A percentile compares a stretch with the other conserved stretches of the same genome.
Evolutionary conservation across 2,888 invertebrate genomes (phyloP).

Genomic region (Rotaria macrura): DNA sequence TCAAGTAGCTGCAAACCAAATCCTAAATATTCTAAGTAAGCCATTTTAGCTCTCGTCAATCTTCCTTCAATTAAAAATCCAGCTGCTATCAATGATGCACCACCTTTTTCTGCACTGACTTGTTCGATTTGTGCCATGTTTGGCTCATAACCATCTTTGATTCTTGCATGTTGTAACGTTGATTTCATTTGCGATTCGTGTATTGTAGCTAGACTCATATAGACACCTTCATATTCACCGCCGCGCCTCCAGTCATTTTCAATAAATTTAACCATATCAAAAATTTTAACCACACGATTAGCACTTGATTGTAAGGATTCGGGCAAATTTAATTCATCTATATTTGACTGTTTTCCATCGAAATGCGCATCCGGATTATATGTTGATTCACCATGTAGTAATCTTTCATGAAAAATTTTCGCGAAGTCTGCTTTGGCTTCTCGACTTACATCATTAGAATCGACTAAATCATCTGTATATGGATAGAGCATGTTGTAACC

Average conservation of each 20-base stretch:
- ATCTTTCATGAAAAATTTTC: background rate
- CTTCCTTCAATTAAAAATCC: slow-evolving; percentile 1
- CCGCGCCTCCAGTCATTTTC: slow-evolving; percentile 8
- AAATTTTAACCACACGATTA: background rate
- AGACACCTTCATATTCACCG: background rate
- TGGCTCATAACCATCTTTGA: background rate
- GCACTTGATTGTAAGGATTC: background rate
- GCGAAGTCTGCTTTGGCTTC: background rate
- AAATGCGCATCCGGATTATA: background rate
- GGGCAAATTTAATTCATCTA: background rate
- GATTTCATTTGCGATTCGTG: slow-evolving; percentile 18
- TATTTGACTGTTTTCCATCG: background rate
- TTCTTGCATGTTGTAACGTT: slow-evolving; percentile 8
- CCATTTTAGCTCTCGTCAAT: background rate
- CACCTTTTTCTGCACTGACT: slow-evolving; percentile 22
- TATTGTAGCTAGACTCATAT: slow-evolving; percentile 14
- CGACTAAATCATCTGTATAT: slow-evolving; percentile 13
- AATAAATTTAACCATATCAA: slow-evolving; percentile 7
- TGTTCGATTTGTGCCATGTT: background rate
- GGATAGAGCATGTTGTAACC: slow-evolving; percentile 19
- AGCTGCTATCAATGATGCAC: slow-evolving; percentile 15
- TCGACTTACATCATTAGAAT: background rate
- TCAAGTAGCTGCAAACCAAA: slow-evolving; percentile 17
- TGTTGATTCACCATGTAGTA: background rate
- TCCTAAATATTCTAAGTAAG: slow-evolving; percentile 17